A percentile compares a stretch with the other conserved stretches of the same genome.
Conservation (phyloP, 2,797 vertebrate genomes). For the Triplophysa yarkandensis region DNA sequence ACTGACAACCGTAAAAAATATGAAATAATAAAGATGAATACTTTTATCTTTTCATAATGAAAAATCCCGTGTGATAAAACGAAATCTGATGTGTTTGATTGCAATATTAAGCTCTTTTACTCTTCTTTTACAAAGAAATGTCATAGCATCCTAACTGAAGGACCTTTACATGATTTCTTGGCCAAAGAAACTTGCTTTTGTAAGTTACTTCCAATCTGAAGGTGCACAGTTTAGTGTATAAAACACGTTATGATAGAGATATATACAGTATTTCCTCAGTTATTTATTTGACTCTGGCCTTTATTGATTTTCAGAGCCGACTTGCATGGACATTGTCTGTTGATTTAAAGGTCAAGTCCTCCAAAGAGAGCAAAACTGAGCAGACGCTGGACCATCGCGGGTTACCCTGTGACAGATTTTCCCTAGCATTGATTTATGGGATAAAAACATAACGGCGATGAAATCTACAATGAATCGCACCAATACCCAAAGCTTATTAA, state of each 20-base stretch:
- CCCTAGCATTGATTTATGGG: slow-evolving; percentile 21
- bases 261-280: not conserved
- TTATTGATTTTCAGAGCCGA: slow-evolving; percentile 64
- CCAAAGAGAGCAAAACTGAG: slow-evolving; percentile 58
- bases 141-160: not conserved
- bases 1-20: no score
- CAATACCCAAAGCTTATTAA: not conserved
- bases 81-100: no score
- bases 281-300: slow-evolving; percentile 27
- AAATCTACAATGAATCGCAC: not conserved
- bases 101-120: no score
- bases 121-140: no score
- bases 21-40: no score
- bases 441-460: not conserved
- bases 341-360: slow-evolving; percentile 67
- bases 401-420: slow-evolving; percentile 2
- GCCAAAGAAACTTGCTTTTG: not conserved
- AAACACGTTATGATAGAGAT: slow-evolving; percentile 2
- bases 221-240: not conserved
- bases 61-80: no score
- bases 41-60: no score
- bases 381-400: slow-evolving; percentile 39
- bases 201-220: not conserved
- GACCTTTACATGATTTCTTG: not conserved
- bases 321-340: slow-evolving; percentile 61